phyloP scores from a whole-genome alignment of 2,113 vertebrate species.

The Australoheros scitulus region DNA sequence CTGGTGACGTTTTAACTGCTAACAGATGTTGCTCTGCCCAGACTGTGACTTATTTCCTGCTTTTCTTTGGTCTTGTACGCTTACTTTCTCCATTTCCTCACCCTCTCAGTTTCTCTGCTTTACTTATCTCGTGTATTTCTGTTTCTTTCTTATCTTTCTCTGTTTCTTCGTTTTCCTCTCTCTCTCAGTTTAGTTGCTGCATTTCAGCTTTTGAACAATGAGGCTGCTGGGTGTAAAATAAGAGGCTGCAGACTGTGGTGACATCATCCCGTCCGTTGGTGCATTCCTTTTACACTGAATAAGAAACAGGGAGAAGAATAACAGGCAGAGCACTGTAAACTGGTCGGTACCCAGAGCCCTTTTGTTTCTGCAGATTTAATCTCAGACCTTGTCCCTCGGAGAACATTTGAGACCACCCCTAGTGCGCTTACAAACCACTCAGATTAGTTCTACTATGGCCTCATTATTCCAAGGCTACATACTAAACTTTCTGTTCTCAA shows the following conservation, averaged over 20 bases:
- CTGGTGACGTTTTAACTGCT: slow-evolving; percentile 69
- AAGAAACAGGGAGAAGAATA: slow-evolving; percentile 47
- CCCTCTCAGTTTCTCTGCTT: neutral
- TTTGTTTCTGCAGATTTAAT: slow-evolving; percentile 51
- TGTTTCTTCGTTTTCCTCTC: neutral
- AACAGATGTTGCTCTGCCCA: slow-evolving; percentile 71
- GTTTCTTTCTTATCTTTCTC: neutral
- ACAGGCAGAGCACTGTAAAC: slow-evolving; percentile 24
- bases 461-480: slow-evolving; percentile 55
- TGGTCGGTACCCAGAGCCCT: slow-evolving; percentile 20
- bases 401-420: slow-evolving; percentile 33
- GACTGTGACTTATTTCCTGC: slow-evolving; percentile 64
- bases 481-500: neutral
- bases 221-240: slow-evolving; percentile 40
- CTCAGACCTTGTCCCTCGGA: slow-evolving; percentile 9
- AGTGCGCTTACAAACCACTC: neutral
- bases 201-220: slow-evolving; percentile 35
- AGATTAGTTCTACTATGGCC: slow-evolving; percentile 32
- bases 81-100: neutral
- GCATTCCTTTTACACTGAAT: slow-evolving; percentile 69
- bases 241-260: slow-evolving; percentile 59
- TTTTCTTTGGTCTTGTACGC: slow-evolving; percentile 36
- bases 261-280: slow-evolving; percentile 67
- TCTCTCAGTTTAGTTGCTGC: slow-evolving; percentile 3
- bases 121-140: neutral